Percentiles rank a stretch among this genome's conserved stretches.
phyloP scores from a whole-genome alignment of 2,113 vertebrate genomes.

The Chlorodrepanis virens region DNA sequence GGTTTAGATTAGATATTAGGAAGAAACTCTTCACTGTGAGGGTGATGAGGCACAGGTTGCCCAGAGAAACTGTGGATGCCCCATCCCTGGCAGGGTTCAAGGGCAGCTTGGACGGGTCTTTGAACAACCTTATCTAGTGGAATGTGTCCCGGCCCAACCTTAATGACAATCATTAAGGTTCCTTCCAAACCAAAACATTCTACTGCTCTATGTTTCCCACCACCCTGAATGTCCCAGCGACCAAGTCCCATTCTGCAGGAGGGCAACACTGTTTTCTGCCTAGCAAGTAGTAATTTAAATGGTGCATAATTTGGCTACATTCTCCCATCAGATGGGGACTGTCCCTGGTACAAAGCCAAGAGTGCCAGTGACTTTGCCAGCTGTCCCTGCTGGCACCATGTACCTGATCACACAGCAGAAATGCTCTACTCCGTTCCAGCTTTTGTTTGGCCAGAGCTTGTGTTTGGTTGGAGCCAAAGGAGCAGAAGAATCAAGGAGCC shows the following conservation, averaged over 20 bases:
- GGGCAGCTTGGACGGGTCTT: neutral
- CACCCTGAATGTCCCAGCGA: neutral
- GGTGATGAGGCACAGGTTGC: neutral
- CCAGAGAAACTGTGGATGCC: neutral
- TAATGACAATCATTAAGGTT: neutral
- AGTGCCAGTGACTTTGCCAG: neutral
- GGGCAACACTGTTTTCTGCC: neutral
- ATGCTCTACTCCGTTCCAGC: neutral
- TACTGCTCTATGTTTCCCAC: neutral
- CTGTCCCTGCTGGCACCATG: neutral
- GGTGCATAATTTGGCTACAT: neutral
- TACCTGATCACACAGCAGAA: neutral
- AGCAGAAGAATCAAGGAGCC: neutral
- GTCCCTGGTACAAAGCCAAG: neutral
- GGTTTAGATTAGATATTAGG: neutral
- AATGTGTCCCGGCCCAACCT: neutral
- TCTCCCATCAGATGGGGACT: neutral
- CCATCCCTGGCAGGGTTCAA: neutral
- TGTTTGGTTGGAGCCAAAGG: accelerated
- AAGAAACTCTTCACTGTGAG: neutral
- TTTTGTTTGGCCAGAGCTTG: neutral
- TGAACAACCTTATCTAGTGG: neutral
- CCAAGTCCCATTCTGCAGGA: neutral
- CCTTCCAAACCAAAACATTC: neutral
- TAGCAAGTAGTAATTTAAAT: neutral